phyloP scores from a whole-genome alignment of 1,140 invertebrate genomes.

The Bombus soroeensis region DNA sequence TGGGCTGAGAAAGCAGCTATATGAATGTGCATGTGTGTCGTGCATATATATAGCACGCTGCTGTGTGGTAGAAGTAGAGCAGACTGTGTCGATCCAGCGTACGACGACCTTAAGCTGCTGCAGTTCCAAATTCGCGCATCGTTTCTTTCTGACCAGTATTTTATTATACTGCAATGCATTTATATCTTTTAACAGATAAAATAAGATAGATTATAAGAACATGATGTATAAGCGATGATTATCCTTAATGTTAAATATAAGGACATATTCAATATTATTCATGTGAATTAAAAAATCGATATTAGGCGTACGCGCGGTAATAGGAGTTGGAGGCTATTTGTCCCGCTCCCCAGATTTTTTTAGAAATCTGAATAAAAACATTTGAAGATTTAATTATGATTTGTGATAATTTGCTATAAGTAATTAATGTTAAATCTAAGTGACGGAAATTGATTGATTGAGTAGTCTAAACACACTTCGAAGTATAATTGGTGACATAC shows the following conservation, averaged over 20 bases:
- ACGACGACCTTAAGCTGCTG: slow-evolving; percentile 41
- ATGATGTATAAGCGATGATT: neutral
- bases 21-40: neutral
- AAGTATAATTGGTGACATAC: neutral
- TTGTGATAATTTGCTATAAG: too few species aligned
- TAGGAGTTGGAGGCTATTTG: neutral
- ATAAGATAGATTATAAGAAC: neutral
- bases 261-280: neutral
- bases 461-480: neutral
- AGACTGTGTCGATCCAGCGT: slow-evolving; percentile 48
- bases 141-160: neutral
- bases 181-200: neutral
- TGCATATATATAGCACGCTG: neutral
- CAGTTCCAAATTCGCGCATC: slow-evolving; percentile 28
- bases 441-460: neutral
- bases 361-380: neutral
- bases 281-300: slow-evolving; percentile 25
- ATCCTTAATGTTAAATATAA: neutral
- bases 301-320: neutral
- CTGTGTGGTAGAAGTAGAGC: slow-evolving; percentile 31
- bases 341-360: neutral
- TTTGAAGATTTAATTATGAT: neutral
- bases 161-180: neutral
- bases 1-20: slow-evolving; percentile 42
- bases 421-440: neutral